These are phyloP conservation scores for Apodemia mormo DNA, from an alignment of 2,888 invertebrate species.

Conservation along the genomic window DNA sequence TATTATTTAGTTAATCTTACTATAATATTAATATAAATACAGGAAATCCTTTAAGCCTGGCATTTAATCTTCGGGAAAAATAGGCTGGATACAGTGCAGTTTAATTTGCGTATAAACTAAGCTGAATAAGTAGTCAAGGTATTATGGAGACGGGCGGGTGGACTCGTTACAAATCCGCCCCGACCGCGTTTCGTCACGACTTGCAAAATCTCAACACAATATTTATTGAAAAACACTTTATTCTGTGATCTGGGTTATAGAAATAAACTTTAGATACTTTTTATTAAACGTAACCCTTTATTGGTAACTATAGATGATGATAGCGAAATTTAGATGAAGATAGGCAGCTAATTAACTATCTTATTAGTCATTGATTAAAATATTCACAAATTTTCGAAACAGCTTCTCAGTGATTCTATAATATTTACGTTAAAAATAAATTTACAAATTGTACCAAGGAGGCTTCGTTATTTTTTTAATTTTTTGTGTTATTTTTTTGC, in stretches of 20 bases:
- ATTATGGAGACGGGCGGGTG: slow-evolving; percentile 46
- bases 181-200: slow-evolving; percentile 50
- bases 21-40: not conserved
- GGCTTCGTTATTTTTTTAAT: too few species aligned
- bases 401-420: too few species aligned
- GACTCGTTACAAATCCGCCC: slow-evolving; percentile 48
- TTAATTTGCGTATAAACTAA: slow-evolving; percentile 37
- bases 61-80: slow-evolving; percentile 6
- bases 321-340: too few species aligned
- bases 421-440: too few species aligned
- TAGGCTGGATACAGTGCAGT: slow-evolving; percentile 25
- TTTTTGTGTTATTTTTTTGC: too few species aligned
- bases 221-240: slow-evolving; percentile 14
- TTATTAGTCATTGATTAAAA: too few species aligned
- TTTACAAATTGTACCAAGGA: too few species aligned
- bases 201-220: slow-evolving; percentile 23
- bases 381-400: too few species aligned
- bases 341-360: too few species aligned
- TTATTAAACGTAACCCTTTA: not conserved
- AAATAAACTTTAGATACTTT: not conserved
- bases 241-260: not conserved
- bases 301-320: too few species aligned
- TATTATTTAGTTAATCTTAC: not conserved
- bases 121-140: slow-evolving; percentile 46
- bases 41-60: not conserved